Base-by-base conservation (phyloP, 2,888 invertebrate genomes). In the Synergus itoensis region DNA sequence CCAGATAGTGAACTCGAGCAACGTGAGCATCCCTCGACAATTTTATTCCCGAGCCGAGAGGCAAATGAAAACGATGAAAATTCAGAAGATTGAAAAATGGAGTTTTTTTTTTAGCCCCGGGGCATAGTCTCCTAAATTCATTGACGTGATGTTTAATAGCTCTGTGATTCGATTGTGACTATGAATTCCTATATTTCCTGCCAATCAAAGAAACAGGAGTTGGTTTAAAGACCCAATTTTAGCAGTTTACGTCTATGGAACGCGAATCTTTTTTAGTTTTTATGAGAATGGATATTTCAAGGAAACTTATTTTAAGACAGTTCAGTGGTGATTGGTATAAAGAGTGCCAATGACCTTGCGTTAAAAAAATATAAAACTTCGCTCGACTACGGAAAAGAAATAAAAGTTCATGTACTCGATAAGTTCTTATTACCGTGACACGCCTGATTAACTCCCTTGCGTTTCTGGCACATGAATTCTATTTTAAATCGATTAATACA, bases 341-440 rank as follows among this genome's bases (percentile, higher is more conserved):
- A 73, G 53, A 36, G 36, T 36, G 53, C 18, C 16, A 73, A n/a
- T 36, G 53, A 36, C 73, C 73, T 73, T 73, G 73, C 53, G 53
- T 36, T 36, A 36, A 53, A 53, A 73, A 28, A 14, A 67, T 21
- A 67, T 21, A 69, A 69, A 48, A 69, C 45, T 69, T 45, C n/a
- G 3, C 9, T 69, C 18, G 18, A 57, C 45, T 48, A 28, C 14
- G 14, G 48, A 48, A 69, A 45, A 69, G 48, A 28, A 69, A 48
- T 48, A 45, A 48, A 73, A 73, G n/a, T 73, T 57, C 53, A 57
- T 36, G 73, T 73, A 53, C 28, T 57, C n/a, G 45, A 69, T 48
- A 43, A 69, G 28, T 73, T 53, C 36, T 73, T 73, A n/a, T 57
- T 53, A 40, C 21, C 36, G 16, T 36, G 16, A 36, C 28, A 73